Base-by-base conservation (phyloP, 2,113 vertebrate genomes). In the Tragelaphus buxtoni region DNA sequence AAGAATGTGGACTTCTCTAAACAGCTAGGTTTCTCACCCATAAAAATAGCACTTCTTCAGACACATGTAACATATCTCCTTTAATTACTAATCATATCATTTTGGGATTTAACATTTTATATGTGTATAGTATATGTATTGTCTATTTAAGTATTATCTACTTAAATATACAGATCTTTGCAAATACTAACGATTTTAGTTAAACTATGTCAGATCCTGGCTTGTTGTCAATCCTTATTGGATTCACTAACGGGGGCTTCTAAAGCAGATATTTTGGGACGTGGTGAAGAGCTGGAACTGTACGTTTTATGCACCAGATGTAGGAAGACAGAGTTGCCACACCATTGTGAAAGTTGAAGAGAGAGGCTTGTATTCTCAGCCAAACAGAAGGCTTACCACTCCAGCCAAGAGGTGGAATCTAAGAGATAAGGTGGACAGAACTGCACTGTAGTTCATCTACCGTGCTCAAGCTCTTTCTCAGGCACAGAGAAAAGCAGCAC, bases 251-350 rank as follows among this genome's bases (percentile, higher is more conserved):
- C 20, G 22, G 47, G 45, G 65, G 30, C 28, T 90, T 83, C 79
- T 93, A 55, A 89, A 32, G 47, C 28, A 97, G 95, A 88, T 97
- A 97, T 95, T 96, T 81, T 97, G 77, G 94, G 93, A 72, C 35
- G 69, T 42, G 39, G 39, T 26, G 32, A 93, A 60, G 74, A 88
- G 49, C 24, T 12, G 63, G 90, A 92, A 95, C 92, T 65, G 12
- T 55, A 65, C 84, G 60, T 65, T 93, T 90, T 65, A 61, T 39
- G 65, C 53, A 76, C 53, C 93, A 65, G 32, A 35, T 94, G 55
- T 81, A 90, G 91, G 35, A 42, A 69, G 76, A 80, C 20, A 79
- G 74, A 83, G 55, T 47, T 95, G 74, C 58, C 63, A 49, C 9
- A 84, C 85, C 1, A 35, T 11, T 80, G 61, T 63, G 90, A 91